These are phyloP conservation scores for Dasyurus viverrinus DNA, from an alignment of 2,113 vertebrate genomes.

Conservation along the genomic window DNA sequence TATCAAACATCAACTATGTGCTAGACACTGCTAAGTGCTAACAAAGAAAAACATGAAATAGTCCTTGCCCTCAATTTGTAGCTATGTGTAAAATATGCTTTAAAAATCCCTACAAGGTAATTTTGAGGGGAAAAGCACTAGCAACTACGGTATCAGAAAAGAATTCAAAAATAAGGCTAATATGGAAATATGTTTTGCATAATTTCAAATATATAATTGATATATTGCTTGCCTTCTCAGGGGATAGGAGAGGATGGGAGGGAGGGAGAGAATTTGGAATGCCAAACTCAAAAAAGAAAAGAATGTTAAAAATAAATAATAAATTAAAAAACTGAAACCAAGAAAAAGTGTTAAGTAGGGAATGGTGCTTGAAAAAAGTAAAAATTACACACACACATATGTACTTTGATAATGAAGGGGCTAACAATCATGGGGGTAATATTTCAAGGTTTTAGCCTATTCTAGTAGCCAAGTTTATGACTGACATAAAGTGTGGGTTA, in stretches of 20 bases:
- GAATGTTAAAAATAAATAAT: neutral
- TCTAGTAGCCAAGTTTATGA: conserved; percentile 39
- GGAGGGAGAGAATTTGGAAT: neutral
- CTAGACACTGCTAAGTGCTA: neutral
- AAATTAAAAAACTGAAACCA: neutral
- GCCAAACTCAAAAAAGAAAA: neutral
- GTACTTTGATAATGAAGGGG: neutral
- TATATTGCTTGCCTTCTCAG: neutral
- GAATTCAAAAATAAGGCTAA: neutral
- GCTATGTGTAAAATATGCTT: neutral
- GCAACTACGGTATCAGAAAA: neutral
- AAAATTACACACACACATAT: neutral
- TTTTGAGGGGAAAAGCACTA: neutral
- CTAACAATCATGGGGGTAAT: conserved; percentile 10
- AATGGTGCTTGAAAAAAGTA: neutral
- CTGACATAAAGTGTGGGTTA: conserved; percentile 76
- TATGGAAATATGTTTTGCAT: neutral
- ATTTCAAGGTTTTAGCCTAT: conserved; percentile 4
- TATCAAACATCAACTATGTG: neutral
- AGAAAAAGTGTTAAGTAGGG: neutral
- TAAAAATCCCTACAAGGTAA: neutral
- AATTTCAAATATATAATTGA: neutral
- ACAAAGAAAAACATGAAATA: neutral
- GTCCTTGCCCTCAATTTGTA: neutral
- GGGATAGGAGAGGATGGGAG: neutral